phyloP scores from a whole-genome alignment of 2,797 vertebrate species.

The Craterocephalus amniculus region DNA sequence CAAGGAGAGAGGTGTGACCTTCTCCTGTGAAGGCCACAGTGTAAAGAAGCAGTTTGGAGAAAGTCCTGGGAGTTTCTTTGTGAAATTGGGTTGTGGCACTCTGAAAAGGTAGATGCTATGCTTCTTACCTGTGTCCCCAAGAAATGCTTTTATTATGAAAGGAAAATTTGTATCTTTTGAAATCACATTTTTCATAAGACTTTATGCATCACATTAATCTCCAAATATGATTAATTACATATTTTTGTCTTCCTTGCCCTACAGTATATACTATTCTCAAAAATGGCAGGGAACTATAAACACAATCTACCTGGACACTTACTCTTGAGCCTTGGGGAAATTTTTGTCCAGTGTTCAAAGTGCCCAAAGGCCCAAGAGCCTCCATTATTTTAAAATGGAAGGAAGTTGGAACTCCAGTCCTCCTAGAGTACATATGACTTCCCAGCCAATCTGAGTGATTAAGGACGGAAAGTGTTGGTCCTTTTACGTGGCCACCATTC shows the following conservation, averaged over 20 bases:
- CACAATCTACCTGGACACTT: neutral
- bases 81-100: neutral
- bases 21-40: too few relatives aligned
- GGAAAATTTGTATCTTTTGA: neutral
- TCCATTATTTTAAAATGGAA: neutral
- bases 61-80: neutral
- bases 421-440: neutral
- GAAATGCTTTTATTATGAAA: too few relatives aligned
- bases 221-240: neutral
- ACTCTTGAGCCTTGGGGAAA: neutral
- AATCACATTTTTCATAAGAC: neutral
- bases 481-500: neutral
- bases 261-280: neutral
- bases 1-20: too few relatives aligned
- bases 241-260: neutral
- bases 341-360: neutral
- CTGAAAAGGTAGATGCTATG: neutral
- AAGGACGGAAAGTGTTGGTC: neutral
- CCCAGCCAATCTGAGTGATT: neutral
- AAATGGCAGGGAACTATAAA: neutral
- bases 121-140: neutral
- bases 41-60: neutral
- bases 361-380: neutral
- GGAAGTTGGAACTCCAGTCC: neutral
- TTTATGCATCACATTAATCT: neutral